These are phyloP conservation scores for Cisticola juncidis DNA, from an alignment of 2,113 vertebrate species.

Conservation along the genomic window DNA sequence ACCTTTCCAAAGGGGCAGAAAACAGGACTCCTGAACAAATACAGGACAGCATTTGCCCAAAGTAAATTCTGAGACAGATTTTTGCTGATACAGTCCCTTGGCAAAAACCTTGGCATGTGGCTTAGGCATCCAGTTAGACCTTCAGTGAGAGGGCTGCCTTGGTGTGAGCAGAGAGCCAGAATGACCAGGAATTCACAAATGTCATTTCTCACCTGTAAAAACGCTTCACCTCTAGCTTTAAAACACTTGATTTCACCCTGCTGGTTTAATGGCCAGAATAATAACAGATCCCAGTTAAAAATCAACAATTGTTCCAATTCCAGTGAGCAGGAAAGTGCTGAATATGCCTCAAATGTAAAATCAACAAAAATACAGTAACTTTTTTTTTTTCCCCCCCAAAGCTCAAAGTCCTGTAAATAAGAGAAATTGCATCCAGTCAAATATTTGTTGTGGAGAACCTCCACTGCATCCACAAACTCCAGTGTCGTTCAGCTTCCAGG, in stretches of 20 bases:
- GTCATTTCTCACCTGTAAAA: not conserved
- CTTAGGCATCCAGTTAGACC: not conserved
- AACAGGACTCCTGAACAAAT: not conserved
- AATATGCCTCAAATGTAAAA: not conserved
- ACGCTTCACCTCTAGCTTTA: not conserved
- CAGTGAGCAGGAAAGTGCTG: not conserved
- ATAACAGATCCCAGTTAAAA: not conserved
- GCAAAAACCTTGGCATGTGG: not conserved
- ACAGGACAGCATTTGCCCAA: not conserved
- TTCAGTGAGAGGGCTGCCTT: not conserved
- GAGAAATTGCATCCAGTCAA: slow-evolving; percentile 1
- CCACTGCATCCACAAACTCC: not conserved
- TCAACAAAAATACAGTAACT: not conserved
- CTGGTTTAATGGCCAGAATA: not conserved
- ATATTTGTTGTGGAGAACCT: slow-evolving; percentile 24
- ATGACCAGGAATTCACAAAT: not conserved
- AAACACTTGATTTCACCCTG: not conserved
- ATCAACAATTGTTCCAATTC: not conserved
- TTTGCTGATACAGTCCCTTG: not conserved
- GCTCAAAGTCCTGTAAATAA: slow-evolving; percentile 24
- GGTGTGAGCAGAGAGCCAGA: not conserved
- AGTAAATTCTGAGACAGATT: not conserved
- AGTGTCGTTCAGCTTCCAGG: not conserved
- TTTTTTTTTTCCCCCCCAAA: not conserved
- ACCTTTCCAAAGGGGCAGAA: not conserved